These are phyloP conservation scores for Helostoma temminkii DNA, from an alignment of 2,797 vertebrate species.

Conservation along the genomic window DNA sequence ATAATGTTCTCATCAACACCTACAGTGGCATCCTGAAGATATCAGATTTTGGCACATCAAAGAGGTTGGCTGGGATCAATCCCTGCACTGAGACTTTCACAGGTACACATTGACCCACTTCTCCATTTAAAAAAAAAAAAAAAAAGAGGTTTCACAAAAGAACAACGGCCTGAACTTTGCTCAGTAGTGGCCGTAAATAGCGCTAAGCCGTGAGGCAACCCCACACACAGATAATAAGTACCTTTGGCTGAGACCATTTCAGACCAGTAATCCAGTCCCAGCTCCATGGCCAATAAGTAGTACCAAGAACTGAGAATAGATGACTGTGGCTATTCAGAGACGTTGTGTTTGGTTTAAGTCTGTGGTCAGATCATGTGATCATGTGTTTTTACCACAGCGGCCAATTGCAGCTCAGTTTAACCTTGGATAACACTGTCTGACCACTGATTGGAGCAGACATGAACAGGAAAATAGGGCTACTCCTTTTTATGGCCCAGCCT, in stretches of 20 bases:
- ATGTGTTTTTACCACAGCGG: slow-evolving; percentile 17
- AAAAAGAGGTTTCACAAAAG: not conserved
- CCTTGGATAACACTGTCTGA: slow-evolving; percentile 32
- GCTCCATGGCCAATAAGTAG: slow-evolving; percentile 9
- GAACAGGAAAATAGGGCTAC: slow-evolving; percentile 64
- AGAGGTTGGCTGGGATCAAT: slow-evolving; percentile 97
- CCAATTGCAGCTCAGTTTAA: slow-evolving; percentile 47
- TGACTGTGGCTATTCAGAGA: slow-evolving; percentile 37
- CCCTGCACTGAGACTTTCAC: slow-evolving; percentile 99
- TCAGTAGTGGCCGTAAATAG: slow-evolving; percentile 1
- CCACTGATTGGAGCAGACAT: slow-evolving; percentile 53
- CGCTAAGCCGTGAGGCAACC: not conserved
- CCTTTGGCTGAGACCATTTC: slow-evolving; percentile 10
- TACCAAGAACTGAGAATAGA: slow-evolving; percentile 31
- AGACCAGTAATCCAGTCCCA: slow-evolving; percentile 23
- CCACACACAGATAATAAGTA: not conserved
- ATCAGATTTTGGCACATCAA: slow-evolving; percentile 98
- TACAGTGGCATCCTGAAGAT: slow-evolving; percentile 99
- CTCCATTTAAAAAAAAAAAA: too few relatives aligned
- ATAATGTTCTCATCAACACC: slow-evolving; percentile 98
- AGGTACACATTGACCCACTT: slow-evolving; percentile 81
- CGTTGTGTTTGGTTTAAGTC: slow-evolving; percentile 25
- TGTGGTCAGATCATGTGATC: slow-evolving; percentile 29
- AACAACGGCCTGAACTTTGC: not conserved
- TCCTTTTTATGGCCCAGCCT: slow-evolving; percentile 60